Evolutionary conservation across 2,888 invertebrate genomes (phyloP).

Genomic region (Xylophagus ater): DNA sequence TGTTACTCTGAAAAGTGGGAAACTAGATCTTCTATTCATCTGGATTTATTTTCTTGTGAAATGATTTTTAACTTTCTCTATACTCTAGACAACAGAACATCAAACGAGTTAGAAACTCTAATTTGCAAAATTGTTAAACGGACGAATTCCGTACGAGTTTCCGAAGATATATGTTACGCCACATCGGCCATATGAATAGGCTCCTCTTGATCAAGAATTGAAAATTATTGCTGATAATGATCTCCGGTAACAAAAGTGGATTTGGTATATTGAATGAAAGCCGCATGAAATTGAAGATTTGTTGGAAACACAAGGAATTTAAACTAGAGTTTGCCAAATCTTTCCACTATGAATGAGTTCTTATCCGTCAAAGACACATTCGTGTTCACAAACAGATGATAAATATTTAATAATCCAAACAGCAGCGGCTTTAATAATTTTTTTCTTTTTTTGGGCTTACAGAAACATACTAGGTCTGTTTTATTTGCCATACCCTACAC

Average conservation of each 20-base stretch:
- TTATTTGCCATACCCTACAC: too few relatives aligned
- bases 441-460: slow-evolving; percentile 91
- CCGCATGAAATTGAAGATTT: slow-evolving; percentile 99
- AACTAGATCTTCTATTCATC: too few relatives aligned
- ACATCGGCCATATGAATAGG: slow-evolving; percentile 98
- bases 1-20: too few relatives aligned
- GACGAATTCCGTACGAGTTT: slow-evolving; percentile 83
- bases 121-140: slow-evolving; percentile 71
- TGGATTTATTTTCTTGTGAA: too few relatives aligned
- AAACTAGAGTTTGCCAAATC: slow-evolving; percentile 98
- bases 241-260: slow-evolving; percentile 91
- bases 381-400: slow-evolving; percentile 98
- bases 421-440: too few relatives aligned
- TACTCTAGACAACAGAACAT: too few relatives aligned
- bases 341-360: slow-evolving; percentile 97
- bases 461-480: slow-evolving; percentile 98
- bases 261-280: slow-evolving; percentile 96
- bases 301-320: slow-evolving; percentile 97
- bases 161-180: slow-evolving; percentile 98
- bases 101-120: too few relatives aligned
- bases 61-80: too few relatives aligned
- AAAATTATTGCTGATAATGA: slow-evolving; percentile 99
- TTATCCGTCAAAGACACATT: slow-evolving; percentile 98
- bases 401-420: slow-evolving; percentile 97
- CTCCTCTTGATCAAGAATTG: slow-evolving; percentile 97